Percentiles rank a stretch among this genome's conserved stretches.
These are phyloP conservation scores for Prionace glauca DNA, from an alignment of 2,797 vertebrate species.

Conservation along the genomic window DNA sequence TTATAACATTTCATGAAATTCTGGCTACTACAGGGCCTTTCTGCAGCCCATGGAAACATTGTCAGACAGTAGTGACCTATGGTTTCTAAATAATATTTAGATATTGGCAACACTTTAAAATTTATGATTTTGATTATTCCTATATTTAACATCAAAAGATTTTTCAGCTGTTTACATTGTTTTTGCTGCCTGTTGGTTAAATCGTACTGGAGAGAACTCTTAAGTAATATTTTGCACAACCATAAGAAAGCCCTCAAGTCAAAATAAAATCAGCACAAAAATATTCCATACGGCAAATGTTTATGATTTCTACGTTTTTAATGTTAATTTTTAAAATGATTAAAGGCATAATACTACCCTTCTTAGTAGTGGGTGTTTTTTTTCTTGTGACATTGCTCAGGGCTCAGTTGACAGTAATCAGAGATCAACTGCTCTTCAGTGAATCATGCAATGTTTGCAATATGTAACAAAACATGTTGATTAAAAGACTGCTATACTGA, in stretches of 20 bases:
- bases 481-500: background rate
- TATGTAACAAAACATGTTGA: background rate
- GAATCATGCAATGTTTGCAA: background rate
- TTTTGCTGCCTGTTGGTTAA: background rate
- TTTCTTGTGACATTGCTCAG: slow-evolving; percentile 1
- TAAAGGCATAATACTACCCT: background rate
- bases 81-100: too few relatives aligned
- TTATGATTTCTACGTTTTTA: background rate
- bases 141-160: background rate
- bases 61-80: too few relatives aligned
- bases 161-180: background rate
- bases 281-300: background rate
- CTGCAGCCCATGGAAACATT: too few relatives aligned
- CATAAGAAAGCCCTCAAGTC: background rate
- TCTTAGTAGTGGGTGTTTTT: background rate
- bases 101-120: background rate
- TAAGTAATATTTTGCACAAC: background rate
- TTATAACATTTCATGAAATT: too few relatives aligned
- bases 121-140: background rate
- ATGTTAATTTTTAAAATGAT: background rate
- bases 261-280: background rate
- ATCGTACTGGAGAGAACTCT: background rate
- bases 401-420: background rate
- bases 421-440: background rate
- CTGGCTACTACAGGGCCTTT: too few relatives aligned